Evolutionary conservation across 2,113 vertebrate genomes (phyloP).

Genomic region (Vidua chalybeata): DNA sequence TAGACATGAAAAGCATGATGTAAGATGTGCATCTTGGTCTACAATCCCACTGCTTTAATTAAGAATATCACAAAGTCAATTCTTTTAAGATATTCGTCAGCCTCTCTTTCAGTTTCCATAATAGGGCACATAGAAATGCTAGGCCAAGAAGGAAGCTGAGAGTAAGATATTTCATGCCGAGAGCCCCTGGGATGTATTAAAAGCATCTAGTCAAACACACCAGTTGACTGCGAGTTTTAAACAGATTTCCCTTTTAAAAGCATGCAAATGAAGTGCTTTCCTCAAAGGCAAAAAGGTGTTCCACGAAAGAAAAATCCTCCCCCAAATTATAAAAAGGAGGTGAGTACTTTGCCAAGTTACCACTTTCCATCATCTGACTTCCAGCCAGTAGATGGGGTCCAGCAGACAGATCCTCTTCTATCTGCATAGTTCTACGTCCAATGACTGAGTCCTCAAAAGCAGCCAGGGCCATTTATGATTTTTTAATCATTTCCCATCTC

Average conservation of each 20-base stretch:
- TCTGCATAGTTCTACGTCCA: background rate
- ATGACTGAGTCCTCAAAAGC: background rate
- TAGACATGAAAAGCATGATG: background rate
- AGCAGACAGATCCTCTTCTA: background rate
- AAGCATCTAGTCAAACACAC: background rate
- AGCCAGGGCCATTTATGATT: background rate
- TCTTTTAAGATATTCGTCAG: background rate
- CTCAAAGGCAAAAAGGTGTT: background rate
- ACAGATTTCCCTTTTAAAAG: background rate
- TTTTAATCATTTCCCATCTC: background rate
- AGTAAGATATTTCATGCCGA: background rate
- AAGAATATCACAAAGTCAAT: background rate
- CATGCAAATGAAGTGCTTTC: background rate
- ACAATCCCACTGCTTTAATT: background rate
- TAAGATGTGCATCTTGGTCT: background rate
- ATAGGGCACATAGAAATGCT: background rate
- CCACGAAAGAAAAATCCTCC: background rate
- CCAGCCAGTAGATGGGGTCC: background rate
- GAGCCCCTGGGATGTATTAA: background rate
- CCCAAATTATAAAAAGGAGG: background rate
- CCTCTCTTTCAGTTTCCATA: background rate
- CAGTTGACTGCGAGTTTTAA: background rate
- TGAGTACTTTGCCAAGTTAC: background rate
- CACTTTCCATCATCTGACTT: background rate
- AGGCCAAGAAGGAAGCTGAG: background rate